A percentile compares a stretch with the other conserved stretches of the same genome.
Conservation (phyloP, 2,888 invertebrate species). For the Cremastobaeus sp. region DNA sequence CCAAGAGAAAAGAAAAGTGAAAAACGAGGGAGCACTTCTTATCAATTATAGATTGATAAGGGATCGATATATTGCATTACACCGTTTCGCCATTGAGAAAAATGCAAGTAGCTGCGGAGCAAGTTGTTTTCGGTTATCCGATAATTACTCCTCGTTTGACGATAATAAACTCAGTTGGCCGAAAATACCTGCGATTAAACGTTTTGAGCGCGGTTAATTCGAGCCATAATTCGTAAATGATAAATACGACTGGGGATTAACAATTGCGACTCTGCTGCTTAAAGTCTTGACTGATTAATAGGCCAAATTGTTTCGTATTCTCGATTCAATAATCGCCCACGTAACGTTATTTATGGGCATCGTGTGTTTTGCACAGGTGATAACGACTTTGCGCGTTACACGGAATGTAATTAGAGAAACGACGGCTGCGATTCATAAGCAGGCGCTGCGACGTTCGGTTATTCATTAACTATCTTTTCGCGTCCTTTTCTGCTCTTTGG, state of each 20-base stretch:
- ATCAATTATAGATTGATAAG: not conserved
- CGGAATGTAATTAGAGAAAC: constrained; percentile 56
- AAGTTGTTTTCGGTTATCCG: too few relatives aligned
- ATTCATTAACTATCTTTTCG: constrained; percentile 57
- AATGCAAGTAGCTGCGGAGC: not conserved
- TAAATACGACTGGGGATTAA: constrained; percentile 23
- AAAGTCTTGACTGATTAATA: constrained; percentile 52
- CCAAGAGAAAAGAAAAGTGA: not conserved
- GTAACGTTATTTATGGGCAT: constrained; percentile 41
- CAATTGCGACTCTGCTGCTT: constrained; percentile 19
- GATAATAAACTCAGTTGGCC: constrained; percentile 19
- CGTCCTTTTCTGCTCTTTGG: constrained; percentile 46
- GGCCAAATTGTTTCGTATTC: constrained; percentile 50
- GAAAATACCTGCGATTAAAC: constrained; percentile 12
- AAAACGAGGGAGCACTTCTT: too few relatives aligned
- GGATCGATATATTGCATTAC: not conserved
- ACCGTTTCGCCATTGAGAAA: too few relatives aligned
- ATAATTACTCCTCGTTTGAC: too few relatives aligned
- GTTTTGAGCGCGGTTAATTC: constrained; percentile 13
- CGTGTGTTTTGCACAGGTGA: constrained; percentile 48
- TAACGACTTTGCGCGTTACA: constrained; percentile 44
- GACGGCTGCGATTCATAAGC: constrained; percentile 48
- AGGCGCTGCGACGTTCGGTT: constrained; percentile 49
- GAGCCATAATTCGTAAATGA: constrained; percentile 19
- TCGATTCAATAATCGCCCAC: constrained; percentile 32